phyloP scores from a whole-genome alignment of 2,113 vertebrate genomes.

The Scomber scombrus region DNA sequence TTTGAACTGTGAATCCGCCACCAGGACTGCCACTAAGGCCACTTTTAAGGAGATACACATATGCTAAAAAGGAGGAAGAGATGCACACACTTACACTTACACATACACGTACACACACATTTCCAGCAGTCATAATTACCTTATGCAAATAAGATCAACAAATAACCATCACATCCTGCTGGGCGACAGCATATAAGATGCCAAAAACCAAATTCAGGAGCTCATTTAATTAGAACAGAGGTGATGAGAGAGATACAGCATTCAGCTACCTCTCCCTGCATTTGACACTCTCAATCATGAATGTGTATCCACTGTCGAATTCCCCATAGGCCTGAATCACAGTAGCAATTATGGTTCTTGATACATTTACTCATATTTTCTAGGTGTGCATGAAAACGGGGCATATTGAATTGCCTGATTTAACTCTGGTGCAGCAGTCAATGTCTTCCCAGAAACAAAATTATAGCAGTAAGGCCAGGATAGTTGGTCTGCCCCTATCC shows the following conservation, averaged over 20 bases:
- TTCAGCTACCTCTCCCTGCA: constrained; percentile 9
- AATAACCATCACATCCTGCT: constrained; percentile 66
- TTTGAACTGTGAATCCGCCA: constrained; percentile 60
- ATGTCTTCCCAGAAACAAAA: constrained; percentile 27
- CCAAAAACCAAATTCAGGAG: constrained; percentile 61
- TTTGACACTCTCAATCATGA: constrained; percentile 49
- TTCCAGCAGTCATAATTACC: constrained; percentile 75
- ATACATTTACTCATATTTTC: constrained; percentile 43
- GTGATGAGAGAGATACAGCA: constrained; percentile 46
- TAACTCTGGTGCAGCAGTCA: constrained; percentile 21
- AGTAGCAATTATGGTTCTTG: constrained; percentile 28
- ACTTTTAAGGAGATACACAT: constrained; percentile 24
- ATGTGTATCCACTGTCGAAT: constrained; percentile 34
- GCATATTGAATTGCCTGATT: constrained; percentile 33
- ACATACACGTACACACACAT: constrained; percentile 36
- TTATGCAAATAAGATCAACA: constrained; percentile 79
- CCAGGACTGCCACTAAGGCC: constrained; percentile 27
- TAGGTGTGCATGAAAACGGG: not conserved
- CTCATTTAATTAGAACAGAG: constrained; percentile 71
- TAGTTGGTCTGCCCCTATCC: not conserved
- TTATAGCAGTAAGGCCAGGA: not conserved
- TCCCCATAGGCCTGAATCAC: constrained; percentile 56
- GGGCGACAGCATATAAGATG: constrained; percentile 57
- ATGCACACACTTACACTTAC: not conserved
- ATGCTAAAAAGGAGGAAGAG: constrained; percentile 29